Conservation (phyloP, 2,888 invertebrate genomes). For the Oscheius sp. region DNA sequence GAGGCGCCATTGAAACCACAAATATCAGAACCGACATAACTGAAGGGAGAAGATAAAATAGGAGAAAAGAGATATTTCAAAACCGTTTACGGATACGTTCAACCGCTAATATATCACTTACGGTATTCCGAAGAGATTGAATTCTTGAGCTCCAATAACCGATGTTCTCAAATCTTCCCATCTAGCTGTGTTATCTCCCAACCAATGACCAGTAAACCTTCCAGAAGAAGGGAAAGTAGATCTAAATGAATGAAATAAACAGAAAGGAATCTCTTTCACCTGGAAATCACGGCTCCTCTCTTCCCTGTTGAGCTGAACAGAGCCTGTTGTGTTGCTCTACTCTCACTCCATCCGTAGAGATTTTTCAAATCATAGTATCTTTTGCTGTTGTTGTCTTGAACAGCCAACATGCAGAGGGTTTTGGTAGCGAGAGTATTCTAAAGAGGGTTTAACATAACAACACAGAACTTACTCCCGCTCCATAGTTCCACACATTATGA, state of each 20-base stretch:
- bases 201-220: slow-evolving; percentile 79
- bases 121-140: slow-evolving; percentile 57
- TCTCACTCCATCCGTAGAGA: slow-evolving; percentile 81
- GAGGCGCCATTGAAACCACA: slow-evolving; percentile 73
- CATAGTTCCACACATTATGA: slow-evolving; percentile 53
- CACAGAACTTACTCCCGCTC: neutral
- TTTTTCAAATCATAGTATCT: slow-evolving; percentile 50
- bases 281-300: slow-evolving; percentile 70
- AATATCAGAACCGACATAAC: slow-evolving; percentile 72
- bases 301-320: slow-evolving; percentile 68
- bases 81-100: too few species aligned
- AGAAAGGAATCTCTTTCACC: slow-evolving; percentile 33
- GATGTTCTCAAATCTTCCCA: slow-evolving; percentile 80
- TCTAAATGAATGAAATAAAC: slow-evolving; percentile 39
- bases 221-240: slow-evolving; percentile 72
- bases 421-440: slow-evolving; percentile 53
- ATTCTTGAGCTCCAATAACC: slow-evolving; percentile 58
- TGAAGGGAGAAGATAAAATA: slow-evolving; percentile 21
- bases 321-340: slow-evolving; percentile 78
- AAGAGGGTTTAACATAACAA: neutral
- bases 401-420: slow-evolving; percentile 66
- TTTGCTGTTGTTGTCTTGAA: slow-evolving; percentile 55
- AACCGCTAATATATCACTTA: slow-evolving; percentile 25
- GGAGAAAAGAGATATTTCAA: too few species aligned
- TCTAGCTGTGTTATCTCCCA: slow-evolving; percentile 81